phyloP scores from a whole-genome alignment of 2,888 invertebrate genomes.

The Bruchidius siliquastri region DNA sequence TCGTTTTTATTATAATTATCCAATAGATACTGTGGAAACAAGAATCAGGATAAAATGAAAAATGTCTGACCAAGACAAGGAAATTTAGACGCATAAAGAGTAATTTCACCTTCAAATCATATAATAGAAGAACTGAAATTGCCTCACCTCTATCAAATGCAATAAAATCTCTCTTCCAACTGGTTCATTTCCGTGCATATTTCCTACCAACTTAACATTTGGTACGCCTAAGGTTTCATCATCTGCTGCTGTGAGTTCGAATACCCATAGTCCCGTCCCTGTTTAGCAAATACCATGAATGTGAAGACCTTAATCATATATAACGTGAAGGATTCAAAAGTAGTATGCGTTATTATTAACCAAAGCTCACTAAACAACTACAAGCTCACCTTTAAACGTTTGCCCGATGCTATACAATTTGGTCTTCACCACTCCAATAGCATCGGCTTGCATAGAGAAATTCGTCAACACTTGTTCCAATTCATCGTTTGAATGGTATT shows the following conservation, averaged over 20 bases:
- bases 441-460: constrained; percentile 30
- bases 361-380: too few relatives aligned
- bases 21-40: constrained; percentile 46
- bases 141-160: constrained; percentile 50
- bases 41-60: constrained; percentile 1
- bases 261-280: constrained; percentile 49
- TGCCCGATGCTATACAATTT: constrained; percentile 54
- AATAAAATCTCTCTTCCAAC: constrained; percentile 65
- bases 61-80: too few relatives aligned
- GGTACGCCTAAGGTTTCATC: constrained; percentile 49
- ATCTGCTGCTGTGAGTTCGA: constrained; percentile 49
- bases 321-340: too few relatives aligned
- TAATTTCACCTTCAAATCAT: too few relatives aligned
- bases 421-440: constrained; percentile 39
- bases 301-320: too few relatives aligned
- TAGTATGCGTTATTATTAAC: too few relatives aligned
- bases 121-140: too few relatives aligned
- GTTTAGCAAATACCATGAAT: too few relatives aligned
- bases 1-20: constrained; percentile 47
- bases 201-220: constrained; percentile 67
- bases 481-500: constrained; percentile 48
- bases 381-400: constrained; percentile 50
- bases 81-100: too few relatives aligned
- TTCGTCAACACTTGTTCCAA: constrained; percentile 44
- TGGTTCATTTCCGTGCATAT: constrained; percentile 70